Evolutionary conservation across 2,888 invertebrate species (phyloP), one percentile per base, ranked within the genome.

Genomic region (Drosophila rubida): DNA sequence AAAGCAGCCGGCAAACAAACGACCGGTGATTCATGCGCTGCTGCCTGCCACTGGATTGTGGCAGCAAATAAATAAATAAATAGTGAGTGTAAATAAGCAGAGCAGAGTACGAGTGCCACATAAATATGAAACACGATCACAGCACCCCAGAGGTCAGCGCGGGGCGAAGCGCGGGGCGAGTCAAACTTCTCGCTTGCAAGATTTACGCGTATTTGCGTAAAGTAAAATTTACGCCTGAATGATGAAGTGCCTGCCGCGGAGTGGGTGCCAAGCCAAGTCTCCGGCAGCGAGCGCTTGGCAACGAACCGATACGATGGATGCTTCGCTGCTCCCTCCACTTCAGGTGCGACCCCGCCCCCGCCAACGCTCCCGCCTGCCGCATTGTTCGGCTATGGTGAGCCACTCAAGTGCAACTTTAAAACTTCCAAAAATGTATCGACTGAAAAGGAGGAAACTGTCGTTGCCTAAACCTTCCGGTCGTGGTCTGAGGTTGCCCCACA

Each of bases 381-480:
- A 23, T 41, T 46, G 54, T 59, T 72, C 68, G 42, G 60, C 58
- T 65, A 54, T 27, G 64, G 63, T 80, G 69, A 82, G 82, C 78
- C 80, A 83, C 83, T 83, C 86, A 85, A 83, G 86, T 83, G 86
- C 83, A 83, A 85, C 86, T 83, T 83, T 80, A 80, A 83, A 85
- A 85, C 76, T 78, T 69, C 73, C 65, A 49, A 72, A 74, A 78
- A 78, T 78, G 78, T 78, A 78, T 78, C 69, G 78, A 62, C 64
- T 62, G 60, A 55, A 68, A 73, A 77, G 78, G 61, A 44, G 54
- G 68, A 85, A 82, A 78, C 75, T 82, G 82, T 82, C 82, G 79
- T 75, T 69, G 76, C 69, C 59, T 75, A 65, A 71, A 60, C 58
- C 71, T 72, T 75, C 72, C 66, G 68, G 75, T 13, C 57, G 61